Conservation (phyloP, 2,113 vertebrate species). For the Vombatus ursinus region DNA sequence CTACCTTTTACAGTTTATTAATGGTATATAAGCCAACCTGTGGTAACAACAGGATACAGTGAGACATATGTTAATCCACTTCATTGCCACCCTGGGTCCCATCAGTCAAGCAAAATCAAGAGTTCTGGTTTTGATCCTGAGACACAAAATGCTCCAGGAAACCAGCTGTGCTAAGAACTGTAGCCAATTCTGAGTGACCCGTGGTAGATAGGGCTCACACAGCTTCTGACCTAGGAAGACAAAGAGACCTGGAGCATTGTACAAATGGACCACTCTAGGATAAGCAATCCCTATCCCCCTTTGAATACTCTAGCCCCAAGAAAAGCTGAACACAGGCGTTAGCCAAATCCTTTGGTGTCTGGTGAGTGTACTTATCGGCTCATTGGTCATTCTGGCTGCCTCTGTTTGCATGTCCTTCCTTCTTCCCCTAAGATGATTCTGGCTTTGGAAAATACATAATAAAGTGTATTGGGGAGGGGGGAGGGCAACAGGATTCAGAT, state of each 20-base stretch:
- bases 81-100: not conserved
- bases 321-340: not conserved
- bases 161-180: not conserved
- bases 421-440: not conserved
- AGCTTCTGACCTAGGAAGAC: not conserved
- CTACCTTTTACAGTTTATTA: not conserved
- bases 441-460: no score
- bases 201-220: not conserved
- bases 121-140: not conserved
- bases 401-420: not conserved
- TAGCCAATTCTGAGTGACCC: not conserved
- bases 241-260: not conserved
- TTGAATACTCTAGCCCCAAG: not conserved
- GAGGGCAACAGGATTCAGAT: not conserved
- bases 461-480: no score
- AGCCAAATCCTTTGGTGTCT: not conserved
- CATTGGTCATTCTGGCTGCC: not conserved
- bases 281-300: not conserved
- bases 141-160: not conserved
- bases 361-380: not conserved
- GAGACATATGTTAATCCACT: not conserved
- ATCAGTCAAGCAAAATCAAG: not conserved
- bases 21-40: not conserved
- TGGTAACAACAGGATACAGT: not conserved
- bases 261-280: not conserved